Conservation (phyloP, 2,797 vertebrate genomes). For the Apogon hyalosoma region DNA sequence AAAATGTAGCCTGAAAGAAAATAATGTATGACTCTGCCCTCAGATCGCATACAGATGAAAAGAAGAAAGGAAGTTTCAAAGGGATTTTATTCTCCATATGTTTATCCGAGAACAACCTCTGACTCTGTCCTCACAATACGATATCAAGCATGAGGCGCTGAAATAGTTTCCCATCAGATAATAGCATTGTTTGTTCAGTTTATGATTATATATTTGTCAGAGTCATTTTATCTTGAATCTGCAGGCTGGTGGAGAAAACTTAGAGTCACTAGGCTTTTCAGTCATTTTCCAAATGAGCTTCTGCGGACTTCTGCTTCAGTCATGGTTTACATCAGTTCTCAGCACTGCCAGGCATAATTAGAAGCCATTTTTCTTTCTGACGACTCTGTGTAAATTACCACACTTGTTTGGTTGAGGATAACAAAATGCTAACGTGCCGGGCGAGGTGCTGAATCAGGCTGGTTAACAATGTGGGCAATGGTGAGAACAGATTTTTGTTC, state of each 20-base stretch:
- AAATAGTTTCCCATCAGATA: background rate
- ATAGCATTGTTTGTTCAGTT: slow-evolving; percentile 1
- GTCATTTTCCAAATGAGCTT: slow-evolving; percentile 11
- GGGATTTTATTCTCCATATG: slow-evolving; percentile 8
- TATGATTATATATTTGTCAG: slow-evolving; percentile 8
- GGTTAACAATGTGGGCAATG: slow-evolving; percentile 15
- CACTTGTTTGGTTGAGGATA: background rate
- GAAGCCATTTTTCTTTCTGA: background rate
- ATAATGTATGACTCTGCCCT: slow-evolving; percentile 13
- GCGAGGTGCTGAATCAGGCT: slow-evolving; percentile 29
- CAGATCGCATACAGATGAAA: slow-evolving; percentile 21
- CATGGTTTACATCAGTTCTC: slow-evolving; percentile 3
- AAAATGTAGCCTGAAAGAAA: slow-evolving; percentile 18
- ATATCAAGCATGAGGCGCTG: slow-evolving; percentile 1
- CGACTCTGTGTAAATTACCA: background rate
- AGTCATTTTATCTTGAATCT: slow-evolving; percentile 23
- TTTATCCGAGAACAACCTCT: slow-evolving; percentile 20
- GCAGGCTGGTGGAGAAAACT: background rate
- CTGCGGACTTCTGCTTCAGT: background rate
- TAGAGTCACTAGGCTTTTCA: background rate
- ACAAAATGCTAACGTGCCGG: background rate
- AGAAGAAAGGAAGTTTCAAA: slow-evolving; percentile 8
- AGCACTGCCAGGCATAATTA: background rate
- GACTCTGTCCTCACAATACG: background rate
- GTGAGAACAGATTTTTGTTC: slow-evolving; percentile 35